Conservation (phyloP, 2,888 invertebrate genomes). For the Palloptera scutellata region DNA sequence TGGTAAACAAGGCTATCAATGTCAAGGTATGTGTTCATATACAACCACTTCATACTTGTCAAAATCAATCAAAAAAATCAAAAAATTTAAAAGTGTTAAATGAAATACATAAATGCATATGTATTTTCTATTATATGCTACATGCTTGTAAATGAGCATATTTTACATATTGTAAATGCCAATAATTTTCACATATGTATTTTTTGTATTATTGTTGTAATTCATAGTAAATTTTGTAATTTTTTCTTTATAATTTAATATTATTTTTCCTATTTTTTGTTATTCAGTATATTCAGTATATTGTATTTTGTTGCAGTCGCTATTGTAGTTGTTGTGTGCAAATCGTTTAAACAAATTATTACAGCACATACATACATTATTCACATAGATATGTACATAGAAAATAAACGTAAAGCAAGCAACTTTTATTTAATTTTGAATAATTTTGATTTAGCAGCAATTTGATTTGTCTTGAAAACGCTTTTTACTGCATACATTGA, state of each 20-base stretch:
- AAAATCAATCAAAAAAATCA: neutral
- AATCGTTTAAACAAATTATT: too few species aligned
- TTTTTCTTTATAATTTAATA: neutral
- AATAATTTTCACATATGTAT: too few species aligned
- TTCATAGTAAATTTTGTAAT: neutral
- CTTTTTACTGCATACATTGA: too few species aligned
- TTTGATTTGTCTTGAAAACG: too few species aligned
- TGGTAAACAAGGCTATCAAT: constrained; percentile 97
- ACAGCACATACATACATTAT: too few species aligned
- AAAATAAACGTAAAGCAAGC: too few species aligned
- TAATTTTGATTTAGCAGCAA: too few species aligned
- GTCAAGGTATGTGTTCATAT: constrained; percentile 79
- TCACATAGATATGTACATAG: too few species aligned
- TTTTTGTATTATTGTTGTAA: constrained; percentile 1
- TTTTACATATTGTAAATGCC: too few species aligned
- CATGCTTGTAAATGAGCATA: constrained; percentile 1
- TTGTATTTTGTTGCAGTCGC: constrained; percentile 27
- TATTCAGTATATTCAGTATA: neutral
- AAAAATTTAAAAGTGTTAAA: constrained; percentile 5
- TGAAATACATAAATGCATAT: neutral
- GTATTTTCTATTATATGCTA: neutral
- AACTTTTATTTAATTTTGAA: too few species aligned
- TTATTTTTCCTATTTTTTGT: constrained; percentile 3
- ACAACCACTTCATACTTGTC: constrained; percentile 32
- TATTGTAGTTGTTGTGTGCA: constrained; percentile 16